A percentile compares a stretch with the other conserved stretches of the same genome.
Evolutionary conservation across 2,113 vertebrate species (phyloP).

Genomic region (Hippocampus mohnikei): DNA sequence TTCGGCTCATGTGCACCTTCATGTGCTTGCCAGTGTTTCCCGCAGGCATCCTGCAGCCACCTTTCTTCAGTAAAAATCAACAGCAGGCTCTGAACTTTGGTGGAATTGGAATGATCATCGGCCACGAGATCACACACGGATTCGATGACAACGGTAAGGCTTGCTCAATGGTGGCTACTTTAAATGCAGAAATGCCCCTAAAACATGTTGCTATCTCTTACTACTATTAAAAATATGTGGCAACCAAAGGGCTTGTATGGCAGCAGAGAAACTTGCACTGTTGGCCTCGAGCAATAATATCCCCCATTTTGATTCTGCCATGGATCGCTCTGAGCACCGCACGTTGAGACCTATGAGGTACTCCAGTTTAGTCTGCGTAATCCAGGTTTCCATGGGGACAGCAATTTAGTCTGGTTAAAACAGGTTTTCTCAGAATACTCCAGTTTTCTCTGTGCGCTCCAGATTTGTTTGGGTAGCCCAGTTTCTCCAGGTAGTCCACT

Average conservation of each 20-base stretch:
- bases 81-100: slow-evolving; percentile 93
- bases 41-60: slow-evolving; percentile 94
- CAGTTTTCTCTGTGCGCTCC: too few species aligned
- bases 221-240: too few species aligned
- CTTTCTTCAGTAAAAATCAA: slow-evolving; percentile 94
- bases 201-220: too few species aligned
- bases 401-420: too few species aligned
- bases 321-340: background rate
- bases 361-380: background rate
- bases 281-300: too few species aligned
- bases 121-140: slow-evolving; percentile 94
- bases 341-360: background rate
- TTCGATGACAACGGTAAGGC: slow-evolving; percentile 93
- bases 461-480: too few species aligned
- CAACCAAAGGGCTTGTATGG: too few species aligned
- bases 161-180: background rate
- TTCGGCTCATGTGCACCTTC: background rate
- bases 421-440: too few species aligned
- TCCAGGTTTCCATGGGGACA: background rate
- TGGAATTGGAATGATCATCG: slow-evolving; percentile 96
- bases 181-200: background rate
- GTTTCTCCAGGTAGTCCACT: too few species aligned
- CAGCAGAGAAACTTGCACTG: too few species aligned
- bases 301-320: background rate
- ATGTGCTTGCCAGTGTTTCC: slow-evolving; percentile 82